Evolutionary conservation across 1,140 invertebrate species (phyloP).

Genomic region (Leptonema lineaticorne): DNA sequence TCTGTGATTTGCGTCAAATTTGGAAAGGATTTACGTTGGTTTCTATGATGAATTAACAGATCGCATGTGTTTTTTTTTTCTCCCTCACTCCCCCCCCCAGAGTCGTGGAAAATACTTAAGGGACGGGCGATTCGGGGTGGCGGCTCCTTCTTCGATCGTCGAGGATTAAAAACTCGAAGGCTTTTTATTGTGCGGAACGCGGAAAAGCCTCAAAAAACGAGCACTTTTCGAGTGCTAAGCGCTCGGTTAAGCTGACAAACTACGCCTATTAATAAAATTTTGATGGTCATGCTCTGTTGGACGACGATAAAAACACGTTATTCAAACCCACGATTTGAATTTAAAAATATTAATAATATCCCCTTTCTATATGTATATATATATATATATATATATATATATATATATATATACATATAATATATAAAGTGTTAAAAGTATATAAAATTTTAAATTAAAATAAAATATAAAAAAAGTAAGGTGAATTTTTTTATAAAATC

Average conservation of each 20-base stretch:
- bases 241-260: conserved; percentile 19
- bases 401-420: too few relatives aligned
- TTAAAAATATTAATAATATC: too few relatives aligned
- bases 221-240: conserved; percentile 4
- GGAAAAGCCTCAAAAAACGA: conserved; percentile 15
- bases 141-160: not conserved
- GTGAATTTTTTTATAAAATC: too few relatives aligned
- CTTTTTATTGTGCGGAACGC: conserved; percentile 6
- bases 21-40: conserved; percentile 19
- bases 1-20: conserved; percentile 15
- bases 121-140: not conserved
- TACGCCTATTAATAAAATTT: conserved; percentile 17
- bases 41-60: conserved; percentile 27
- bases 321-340: too few relatives aligned
- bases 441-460: too few relatives aligned
- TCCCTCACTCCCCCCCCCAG: too few relatives aligned
- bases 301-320: conserved; percentile 7
- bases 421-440: too few relatives aligned
- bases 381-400: too few relatives aligned
- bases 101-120: too few relatives aligned
- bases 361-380: too few relatives aligned
- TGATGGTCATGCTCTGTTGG: conserved; percentile 19
- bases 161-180: conserved; percentile 11
- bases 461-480: too few relatives aligned
- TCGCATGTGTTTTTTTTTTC: conserved; percentile 16